These are phyloP conservation scores for Amniataba percoides DNA, from an alignment of 2,797 vertebrate genomes.

Conservation along the genomic window DNA sequence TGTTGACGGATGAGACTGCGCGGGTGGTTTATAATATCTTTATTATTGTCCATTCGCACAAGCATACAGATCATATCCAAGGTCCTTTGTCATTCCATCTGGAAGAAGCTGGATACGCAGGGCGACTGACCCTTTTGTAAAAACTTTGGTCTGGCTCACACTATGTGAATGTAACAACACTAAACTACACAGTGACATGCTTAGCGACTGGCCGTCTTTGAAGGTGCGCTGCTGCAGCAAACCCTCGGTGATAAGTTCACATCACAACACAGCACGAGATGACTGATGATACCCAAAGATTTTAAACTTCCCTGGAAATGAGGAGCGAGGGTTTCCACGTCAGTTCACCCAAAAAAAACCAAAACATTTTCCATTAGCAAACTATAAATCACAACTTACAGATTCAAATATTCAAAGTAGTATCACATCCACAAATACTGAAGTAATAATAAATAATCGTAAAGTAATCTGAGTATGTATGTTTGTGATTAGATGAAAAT, in stretches of 20 bases:
- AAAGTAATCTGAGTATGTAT: slow-evolving; percentile 4
- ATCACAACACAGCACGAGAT: slow-evolving; percentile 76
- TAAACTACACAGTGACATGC: slow-evolving; percentile 86
- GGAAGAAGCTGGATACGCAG: slow-evolving; percentile 70
- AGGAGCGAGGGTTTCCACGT: slow-evolving; percentile 25
- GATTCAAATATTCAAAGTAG: slow-evolving; percentile 50
- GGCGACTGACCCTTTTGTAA: slow-evolving; percentile 70
- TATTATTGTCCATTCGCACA: slow-evolving; percentile 90
- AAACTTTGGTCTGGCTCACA: slow-evolving; percentile 81
- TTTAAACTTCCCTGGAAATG: slow-evolving; percentile 29
- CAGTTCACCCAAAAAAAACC: slow-evolving; percentile 35
- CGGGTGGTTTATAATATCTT: slow-evolving; percentile 80
- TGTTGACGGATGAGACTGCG: not conserved
- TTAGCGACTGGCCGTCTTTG: slow-evolving; percentile 62
- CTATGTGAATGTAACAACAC: slow-evolving; percentile 73
- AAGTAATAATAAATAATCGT: slow-evolving; percentile 33
- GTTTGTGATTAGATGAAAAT: slow-evolving; percentile 44
- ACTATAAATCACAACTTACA: slow-evolving; percentile 58
- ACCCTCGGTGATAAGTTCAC: slow-evolving; percentile 61
- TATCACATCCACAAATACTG: slow-evolving; percentile 32
- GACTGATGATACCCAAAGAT: slow-evolving; percentile 50
- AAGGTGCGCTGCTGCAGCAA: slow-evolving; percentile 60
- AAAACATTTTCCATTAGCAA: slow-evolving; percentile 45
- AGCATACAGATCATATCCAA: slow-evolving; percentile 78
- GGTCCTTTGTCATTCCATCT: slow-evolving; percentile 60